These are phyloP conservation scores for Lepidonotus clava DNA, from an alignment of 2,888 invertebrate species.

Conservation along the genomic window DNA sequence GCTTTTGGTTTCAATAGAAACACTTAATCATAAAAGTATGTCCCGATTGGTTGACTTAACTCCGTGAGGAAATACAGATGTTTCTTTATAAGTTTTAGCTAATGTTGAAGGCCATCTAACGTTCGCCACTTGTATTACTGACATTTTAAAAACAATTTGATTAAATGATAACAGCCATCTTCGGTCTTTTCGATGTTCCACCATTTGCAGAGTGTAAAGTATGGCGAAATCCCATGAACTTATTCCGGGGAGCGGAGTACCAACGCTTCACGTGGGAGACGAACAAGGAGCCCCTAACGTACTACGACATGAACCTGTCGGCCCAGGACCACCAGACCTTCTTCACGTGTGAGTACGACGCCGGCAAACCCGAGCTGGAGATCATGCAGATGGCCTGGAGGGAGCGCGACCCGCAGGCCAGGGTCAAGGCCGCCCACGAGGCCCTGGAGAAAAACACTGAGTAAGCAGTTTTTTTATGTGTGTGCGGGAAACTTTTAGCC, in stretches of 20 bases:
- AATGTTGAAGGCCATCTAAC: no score
- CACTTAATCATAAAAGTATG: no score
- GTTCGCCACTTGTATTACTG: no score
- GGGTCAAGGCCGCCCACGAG: constrained; percentile 94
- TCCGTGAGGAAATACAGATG: no score
- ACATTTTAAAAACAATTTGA: no score
- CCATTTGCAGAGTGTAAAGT: constrained; percentile 90
- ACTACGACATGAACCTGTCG: constrained; percentile 99
- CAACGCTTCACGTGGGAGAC: constrained; percentile 95
- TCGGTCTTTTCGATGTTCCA: background rate
- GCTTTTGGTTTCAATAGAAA: no score
- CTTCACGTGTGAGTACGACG: constrained; percentile 94
- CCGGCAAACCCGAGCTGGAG: constrained; percentile 92
- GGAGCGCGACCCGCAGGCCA: constrained; percentile 93
- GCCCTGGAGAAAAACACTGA: constrained; percentile 93
- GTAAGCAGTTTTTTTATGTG: constrained; percentile 71
- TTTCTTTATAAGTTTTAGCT: no score
- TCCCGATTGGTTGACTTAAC: no score
- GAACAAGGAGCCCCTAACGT: constrained; percentile 96
- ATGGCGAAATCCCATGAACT: constrained; percentile 97
- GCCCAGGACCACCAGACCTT: constrained; percentile 99
- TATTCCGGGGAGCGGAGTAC: constrained; percentile 98
- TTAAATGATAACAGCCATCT: background rate
- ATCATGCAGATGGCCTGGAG: constrained; percentile 98
- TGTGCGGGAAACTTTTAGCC: no score